Conservation (phyloP, 2,113 vertebrate genomes). For the Silurus meridionalis region DNA sequence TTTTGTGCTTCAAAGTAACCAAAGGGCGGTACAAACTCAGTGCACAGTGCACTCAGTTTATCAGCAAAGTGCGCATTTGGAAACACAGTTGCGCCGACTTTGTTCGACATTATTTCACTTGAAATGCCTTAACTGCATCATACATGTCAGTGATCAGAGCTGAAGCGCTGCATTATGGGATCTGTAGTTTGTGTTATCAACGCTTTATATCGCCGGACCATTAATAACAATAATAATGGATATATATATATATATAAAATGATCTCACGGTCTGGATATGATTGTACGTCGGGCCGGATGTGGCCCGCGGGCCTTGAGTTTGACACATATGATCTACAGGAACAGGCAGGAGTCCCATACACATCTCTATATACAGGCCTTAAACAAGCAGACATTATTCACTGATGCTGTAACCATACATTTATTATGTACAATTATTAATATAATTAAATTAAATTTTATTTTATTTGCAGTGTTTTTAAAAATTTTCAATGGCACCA, state of each 20-base stretch:
- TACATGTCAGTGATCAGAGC: background rate
- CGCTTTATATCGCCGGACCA: too few species aligned
- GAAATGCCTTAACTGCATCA: slow-evolving; percentile 31
- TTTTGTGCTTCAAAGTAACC: background rate
- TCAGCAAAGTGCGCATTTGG: background rate
- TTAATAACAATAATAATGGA: too few species aligned
- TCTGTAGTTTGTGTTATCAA: too few species aligned
- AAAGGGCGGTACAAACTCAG: background rate
- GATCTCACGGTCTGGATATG: too few species aligned
- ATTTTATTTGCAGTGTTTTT: too few species aligned
- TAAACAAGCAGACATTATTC: background rate
- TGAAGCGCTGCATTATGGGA: background rate
- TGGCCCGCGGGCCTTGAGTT: too few species aligned
- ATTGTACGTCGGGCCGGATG: too few species aligned
- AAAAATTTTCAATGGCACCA: too few species aligned
- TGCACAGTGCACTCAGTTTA: background rate
- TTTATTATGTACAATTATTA: too few species aligned
- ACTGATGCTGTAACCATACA: background rate
- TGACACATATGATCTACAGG: background rate
- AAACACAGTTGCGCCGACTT: background rate
- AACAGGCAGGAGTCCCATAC: background rate
- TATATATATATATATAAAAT: too few species aligned
- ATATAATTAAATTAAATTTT: too few species aligned
- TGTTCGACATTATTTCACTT: slow-evolving; percentile 30
- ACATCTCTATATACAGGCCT: background rate